Evolutionary conservation across 2,888 invertebrate species (phyloP).

Genomic region (Ellobium chinense): DNA sequence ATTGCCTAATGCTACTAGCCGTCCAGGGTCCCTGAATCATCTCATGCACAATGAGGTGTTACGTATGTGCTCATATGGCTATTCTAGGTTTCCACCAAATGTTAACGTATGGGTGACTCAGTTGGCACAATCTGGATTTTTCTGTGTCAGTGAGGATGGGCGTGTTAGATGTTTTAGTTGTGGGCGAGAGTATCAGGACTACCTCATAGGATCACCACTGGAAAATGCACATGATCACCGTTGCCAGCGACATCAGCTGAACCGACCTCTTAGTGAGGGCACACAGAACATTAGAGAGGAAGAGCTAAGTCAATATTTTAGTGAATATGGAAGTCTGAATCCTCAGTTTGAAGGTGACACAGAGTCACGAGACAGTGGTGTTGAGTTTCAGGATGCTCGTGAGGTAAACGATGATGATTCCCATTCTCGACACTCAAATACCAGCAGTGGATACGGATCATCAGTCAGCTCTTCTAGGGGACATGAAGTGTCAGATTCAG

Average conservation of each 20-base stretch:
- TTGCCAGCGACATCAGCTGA: neutral
- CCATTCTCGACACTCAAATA: neutral
- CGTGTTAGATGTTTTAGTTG: constrained; percentile 33
- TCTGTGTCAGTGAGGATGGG: neutral
- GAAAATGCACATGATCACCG: constrained; percentile 13
- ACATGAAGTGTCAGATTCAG: neutral
- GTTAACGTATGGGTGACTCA: constrained; percentile 13
- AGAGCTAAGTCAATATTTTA: neutral
- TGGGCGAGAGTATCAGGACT: neutral
- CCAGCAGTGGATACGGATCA: neutral
- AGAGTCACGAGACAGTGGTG: too few species aligned
- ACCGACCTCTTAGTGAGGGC: constrained; percentile 9
- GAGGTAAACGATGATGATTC: neutral
- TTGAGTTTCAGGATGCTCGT: too few species aligned
- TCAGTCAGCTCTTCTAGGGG: neutral
- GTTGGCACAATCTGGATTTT: constrained; percentile 34
- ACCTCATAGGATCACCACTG: neutral
- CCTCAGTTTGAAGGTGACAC: neutral
- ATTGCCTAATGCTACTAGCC: too few species aligned
- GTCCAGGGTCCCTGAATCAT: too few species aligned
- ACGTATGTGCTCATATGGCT: constrained; percentile 28
- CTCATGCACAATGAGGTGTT: constrained; percentile 38
- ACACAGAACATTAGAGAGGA: neutral
- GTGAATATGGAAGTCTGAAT: constrained; percentile 14
- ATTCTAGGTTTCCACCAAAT: neutral